phyloP scores from a whole-genome alignment of 2,113 vertebrate genomes.

The Carassius carassius region DNA sequence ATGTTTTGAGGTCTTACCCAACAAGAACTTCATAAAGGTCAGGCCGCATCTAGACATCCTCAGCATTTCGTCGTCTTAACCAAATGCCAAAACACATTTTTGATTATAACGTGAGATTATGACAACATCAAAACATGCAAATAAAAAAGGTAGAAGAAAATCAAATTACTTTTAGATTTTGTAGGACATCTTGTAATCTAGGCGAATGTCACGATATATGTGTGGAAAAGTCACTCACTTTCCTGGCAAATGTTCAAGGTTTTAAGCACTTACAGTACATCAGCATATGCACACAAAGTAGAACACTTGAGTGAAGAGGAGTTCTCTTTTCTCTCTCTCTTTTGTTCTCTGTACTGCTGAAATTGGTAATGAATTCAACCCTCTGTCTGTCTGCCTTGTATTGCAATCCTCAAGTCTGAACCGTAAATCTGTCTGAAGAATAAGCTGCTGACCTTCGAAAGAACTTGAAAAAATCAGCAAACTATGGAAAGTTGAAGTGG shows the following conservation, averaged over 20 bases:
- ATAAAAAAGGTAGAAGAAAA: neutral
- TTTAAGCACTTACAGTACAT: constrained; percentile 2
- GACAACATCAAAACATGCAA: constrained; percentile 8
- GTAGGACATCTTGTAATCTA: neutral
- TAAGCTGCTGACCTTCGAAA: neutral
- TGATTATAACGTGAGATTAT: neutral
- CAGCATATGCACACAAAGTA: neutral
- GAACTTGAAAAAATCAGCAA: neutral
- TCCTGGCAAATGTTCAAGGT: constrained; percentile 5
- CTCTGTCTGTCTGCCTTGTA: neutral
- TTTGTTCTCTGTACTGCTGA: neutral
- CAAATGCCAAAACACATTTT: constrained; percentile 39
- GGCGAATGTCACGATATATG: neutral
- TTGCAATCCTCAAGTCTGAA: neutral
- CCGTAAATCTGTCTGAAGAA: neutral
- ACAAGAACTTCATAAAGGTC: constrained; percentile 66
- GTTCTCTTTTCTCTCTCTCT: too few species aligned
- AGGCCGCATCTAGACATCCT: constrained; percentile 60
- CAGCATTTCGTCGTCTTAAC: constrained; percentile 48
- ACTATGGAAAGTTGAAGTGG: neutral
- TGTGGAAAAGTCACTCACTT: neutral
- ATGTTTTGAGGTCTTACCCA: constrained; percentile 46
- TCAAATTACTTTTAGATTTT: neutral
- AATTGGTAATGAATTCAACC: constrained; percentile 1
- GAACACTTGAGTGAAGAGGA: constrained; percentile 1